phyloP scores from a whole-genome alignment of 1,140 invertebrate species.

The Lordiphosa mommai region DNA sequence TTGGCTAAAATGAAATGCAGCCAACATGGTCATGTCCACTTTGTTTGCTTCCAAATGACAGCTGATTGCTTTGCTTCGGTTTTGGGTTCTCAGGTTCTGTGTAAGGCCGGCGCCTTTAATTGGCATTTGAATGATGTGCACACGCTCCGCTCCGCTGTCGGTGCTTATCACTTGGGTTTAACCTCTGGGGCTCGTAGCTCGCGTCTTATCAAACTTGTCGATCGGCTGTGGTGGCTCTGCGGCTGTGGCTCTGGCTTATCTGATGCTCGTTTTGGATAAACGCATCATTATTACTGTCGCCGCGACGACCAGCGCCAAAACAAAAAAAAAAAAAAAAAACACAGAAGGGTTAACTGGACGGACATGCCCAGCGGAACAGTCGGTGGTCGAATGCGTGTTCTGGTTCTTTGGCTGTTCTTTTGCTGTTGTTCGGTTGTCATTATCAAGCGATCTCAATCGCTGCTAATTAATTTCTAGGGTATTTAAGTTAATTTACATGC shows the following conservation, averaged over 20 bases:
- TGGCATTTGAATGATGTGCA: constrained; percentile 77
- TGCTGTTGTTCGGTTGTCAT: constrained; percentile 48
- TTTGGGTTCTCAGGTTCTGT: constrained; percentile 62
- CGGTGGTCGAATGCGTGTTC: constrained; percentile 46
- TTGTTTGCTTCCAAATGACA: constrained; percentile 76
- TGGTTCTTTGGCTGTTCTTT: constrained; percentile 8
- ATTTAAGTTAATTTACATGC: constrained; percentile 77
- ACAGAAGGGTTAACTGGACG: constrained; percentile 46
- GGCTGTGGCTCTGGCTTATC: constrained; percentile 50
- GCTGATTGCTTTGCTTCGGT: constrained; percentile 63
- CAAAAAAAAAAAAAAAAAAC: background rate
- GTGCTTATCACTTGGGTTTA: constrained; percentile 13
- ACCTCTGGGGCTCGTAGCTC: constrained; percentile 8
- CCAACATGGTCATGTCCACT: constrained; percentile 60
- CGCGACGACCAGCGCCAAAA: constrained; percentile 14
- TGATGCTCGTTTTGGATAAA: constrained; percentile 78
- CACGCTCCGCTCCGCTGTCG: constrained; percentile 35
- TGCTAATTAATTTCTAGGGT: constrained; percentile 77
- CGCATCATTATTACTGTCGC: constrained; percentile 76
- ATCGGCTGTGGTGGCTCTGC: constrained; percentile 45
- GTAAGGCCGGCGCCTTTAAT: constrained; percentile 73
- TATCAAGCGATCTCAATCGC: constrained; percentile 72
- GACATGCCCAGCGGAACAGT: constrained; percentile 50
- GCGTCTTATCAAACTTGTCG: constrained; percentile 72
- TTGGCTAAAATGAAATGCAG: constrained; percentile 16